Evolutionary conservation across 2,113 vertebrate species (phyloP).

Genomic region (Hystrix cristata): DNA sequence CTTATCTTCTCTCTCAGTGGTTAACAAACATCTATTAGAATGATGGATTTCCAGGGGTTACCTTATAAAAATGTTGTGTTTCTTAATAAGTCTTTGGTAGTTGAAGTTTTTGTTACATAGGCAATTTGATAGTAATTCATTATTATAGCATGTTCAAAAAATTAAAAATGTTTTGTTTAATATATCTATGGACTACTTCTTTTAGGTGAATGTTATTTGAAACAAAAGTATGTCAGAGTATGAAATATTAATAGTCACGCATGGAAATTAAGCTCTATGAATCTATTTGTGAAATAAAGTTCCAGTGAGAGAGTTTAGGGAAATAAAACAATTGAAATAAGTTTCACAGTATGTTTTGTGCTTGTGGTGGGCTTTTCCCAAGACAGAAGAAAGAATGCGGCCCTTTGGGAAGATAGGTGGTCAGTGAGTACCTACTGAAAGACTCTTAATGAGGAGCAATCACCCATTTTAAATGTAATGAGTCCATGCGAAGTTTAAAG

Average conservation of each 20-base stretch:
- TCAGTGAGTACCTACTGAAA: background rate
- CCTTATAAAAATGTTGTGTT: constrained; percentile 7
- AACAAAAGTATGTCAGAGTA: background rate
- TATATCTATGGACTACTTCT: background rate
- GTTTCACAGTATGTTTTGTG: background rate
- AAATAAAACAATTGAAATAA: constrained; percentile 28
- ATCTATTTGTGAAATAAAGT: background rate
- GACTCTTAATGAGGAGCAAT: background rate
- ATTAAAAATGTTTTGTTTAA: constrained; percentile 10
- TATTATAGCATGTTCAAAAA: background rate
- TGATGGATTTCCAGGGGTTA: background rate
- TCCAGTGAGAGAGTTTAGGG: background rate
- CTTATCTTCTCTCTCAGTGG: constrained; percentile 2
- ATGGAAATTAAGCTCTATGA: background rate
- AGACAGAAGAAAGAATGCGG: background rate
- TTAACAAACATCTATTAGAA: constrained; percentile 27
- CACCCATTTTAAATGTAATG: background rate
- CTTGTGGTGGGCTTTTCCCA: background rate
- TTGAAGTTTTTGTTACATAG: background rate
- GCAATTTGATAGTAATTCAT: constrained; percentile 27
- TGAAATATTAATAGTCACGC: background rate
- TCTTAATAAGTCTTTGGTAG: background rate
- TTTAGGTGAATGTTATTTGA: constrained; percentile 21
- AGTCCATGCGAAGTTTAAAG: background rate
- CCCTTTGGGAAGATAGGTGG: background rate